A percentile compares a stretch with the other conserved stretches of the same genome.
phyloP scores from a whole-genome alignment of 2,797 vertebrate species.

The Mus minutoides region DNA sequence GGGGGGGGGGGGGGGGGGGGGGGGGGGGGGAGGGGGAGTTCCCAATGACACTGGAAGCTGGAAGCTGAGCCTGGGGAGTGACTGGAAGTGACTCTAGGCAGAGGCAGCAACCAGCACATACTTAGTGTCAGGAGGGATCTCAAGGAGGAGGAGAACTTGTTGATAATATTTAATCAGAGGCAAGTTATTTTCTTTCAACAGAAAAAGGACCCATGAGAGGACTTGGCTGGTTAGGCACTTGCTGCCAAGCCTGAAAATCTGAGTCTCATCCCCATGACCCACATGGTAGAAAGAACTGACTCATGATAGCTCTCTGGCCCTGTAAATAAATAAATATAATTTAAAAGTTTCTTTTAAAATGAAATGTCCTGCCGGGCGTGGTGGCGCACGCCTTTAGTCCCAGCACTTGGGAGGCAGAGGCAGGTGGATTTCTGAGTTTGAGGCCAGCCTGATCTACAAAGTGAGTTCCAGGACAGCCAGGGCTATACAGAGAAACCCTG shows the following conservation, averaged over 20 bases:
- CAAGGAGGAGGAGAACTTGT: background rate
- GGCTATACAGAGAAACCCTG: no score
- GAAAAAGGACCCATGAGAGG: background rate
- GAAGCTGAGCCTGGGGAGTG: background rate
- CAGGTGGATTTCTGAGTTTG: no score
- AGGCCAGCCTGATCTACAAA: no score
- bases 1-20: background rate
- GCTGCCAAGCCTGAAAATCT: background rate
- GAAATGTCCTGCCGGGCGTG: background rate
- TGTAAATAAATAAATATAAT: background rate
- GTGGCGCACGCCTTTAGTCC: no score
- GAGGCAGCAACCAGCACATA: slow-evolving; percentile 1
- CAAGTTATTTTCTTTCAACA: slow-evolving; percentile 44
- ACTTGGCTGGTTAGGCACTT: background rate
- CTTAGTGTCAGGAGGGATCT: background rate
- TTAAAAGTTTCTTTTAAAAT: slow-evolving; percentile 45
- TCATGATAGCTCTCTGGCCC: background rate
- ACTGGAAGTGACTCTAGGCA: background rate
- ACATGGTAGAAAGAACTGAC: background rate
- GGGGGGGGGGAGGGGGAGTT: background rate
- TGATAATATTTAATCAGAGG: background rate
- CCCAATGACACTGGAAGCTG: background rate
- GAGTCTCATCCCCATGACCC: background rate
- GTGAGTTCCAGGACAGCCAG: no score
- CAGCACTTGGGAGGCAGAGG: no score